Percentiles rank a stretch among this genome's conserved stretches.
Evolutionary conservation across 2,113 vertebrate genomes (phyloP).

Genomic region (Octodon degus): DNA sequence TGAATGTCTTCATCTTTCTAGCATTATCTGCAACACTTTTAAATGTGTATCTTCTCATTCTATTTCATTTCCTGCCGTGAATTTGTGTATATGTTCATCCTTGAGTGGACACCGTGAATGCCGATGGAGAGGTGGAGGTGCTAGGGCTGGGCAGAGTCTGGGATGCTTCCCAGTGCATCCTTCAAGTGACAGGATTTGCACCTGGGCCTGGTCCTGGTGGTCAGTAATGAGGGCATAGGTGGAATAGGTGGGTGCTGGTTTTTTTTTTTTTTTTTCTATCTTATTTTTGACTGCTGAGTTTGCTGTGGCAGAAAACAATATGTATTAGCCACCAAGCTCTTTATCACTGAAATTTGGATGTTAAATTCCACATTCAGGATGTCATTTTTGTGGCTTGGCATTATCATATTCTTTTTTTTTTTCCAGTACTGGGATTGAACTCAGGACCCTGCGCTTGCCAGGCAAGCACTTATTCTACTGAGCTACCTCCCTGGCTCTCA

Average conservation of each 20-base stretch:
- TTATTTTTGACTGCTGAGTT: background rate
- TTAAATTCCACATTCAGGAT: background rate
- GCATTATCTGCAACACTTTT: background rate
- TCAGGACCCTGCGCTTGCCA: too few species aligned
- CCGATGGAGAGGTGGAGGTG: fast-evolving
- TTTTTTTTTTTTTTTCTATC: background rate
- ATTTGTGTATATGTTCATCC: background rate
- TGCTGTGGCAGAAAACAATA: background rate
- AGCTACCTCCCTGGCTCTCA: too few species aligned
- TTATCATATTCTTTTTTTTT: too few species aligned
- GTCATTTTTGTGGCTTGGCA: background rate
- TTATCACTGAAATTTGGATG: background rate
- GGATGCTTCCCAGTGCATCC: background rate
- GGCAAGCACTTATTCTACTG: too few species aligned
- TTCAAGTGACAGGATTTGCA: background rate
- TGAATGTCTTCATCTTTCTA: background rate
- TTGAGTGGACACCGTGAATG: background rate
- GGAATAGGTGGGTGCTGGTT: too few species aligned
- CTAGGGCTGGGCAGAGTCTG: background rate
- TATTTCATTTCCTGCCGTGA: background rate
- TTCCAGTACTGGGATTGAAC: too few species aligned
- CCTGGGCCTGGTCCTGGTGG: background rate
- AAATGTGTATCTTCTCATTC: background rate
- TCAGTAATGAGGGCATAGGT: too few species aligned
- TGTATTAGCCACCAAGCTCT: background rate